phyloP scores from a whole-genome alignment of 2,113 vertebrate genomes.

The Cavia porcellus region DNA sequence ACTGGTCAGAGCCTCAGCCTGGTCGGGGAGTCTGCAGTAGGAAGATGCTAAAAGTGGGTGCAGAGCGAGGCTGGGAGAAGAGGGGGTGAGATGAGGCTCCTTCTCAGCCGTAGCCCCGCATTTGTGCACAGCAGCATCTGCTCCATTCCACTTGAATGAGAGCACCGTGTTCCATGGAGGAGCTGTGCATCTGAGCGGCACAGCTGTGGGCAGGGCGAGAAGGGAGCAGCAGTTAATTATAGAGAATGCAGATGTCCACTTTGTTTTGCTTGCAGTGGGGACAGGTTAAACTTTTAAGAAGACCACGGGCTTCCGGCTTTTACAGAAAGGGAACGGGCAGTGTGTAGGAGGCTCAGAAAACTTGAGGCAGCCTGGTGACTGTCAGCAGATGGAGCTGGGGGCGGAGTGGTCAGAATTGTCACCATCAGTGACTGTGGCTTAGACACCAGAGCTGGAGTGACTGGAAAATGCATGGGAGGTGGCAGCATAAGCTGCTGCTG shows the following conservation, averaged over 20 bases:
- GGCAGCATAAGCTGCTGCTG: conserved; percentile 25
- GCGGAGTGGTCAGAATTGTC: conserved; percentile 76
- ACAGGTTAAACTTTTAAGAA: background rate
- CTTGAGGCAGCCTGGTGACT: conserved; percentile 47
- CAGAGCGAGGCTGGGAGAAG: background rate
- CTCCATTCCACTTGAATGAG: background rate
- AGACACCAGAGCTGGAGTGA: conserved; percentile 48
- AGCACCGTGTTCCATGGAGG: background rate
- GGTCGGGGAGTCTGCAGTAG: background rate
- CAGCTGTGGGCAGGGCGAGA: background rate
- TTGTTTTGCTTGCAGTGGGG: background rate
- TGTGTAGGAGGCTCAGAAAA: conserved; percentile 73
- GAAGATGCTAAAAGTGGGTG: background rate
- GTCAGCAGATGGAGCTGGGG: conserved; percentile 76
- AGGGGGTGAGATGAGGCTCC: background rate
- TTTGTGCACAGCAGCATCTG: background rate
- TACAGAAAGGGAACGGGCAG: conserved; percentile 26
- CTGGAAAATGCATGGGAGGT: conserved; percentile 53
- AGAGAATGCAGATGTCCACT: background rate
- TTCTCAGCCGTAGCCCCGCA: fast-evolving
- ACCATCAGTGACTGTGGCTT: conserved; percentile 54
- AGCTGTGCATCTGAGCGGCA: background rate
- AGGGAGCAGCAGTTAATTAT: background rate
- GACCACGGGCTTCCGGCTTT: background rate
- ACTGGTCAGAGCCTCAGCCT: background rate